Base-by-base conservation (phyloP, 1,140 invertebrate species). In the Rhagoletis pomonella region DNA sequence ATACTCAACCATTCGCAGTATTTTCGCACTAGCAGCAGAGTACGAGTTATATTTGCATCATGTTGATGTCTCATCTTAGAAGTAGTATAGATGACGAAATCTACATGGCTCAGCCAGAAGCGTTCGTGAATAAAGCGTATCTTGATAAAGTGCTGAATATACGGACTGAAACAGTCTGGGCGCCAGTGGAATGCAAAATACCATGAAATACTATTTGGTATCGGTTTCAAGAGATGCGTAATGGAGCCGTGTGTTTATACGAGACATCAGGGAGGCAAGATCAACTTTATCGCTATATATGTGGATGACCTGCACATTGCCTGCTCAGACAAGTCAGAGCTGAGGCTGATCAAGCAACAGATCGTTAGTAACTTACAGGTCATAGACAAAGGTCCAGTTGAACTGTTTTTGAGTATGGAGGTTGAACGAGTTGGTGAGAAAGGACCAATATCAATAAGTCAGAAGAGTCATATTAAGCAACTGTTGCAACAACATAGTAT, bases 11-110 rank as follows among this genome's bases (percentile, higher is more conserved):
- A 65, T 94, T 90, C 90, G 91, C 90, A 73, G 1, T 7, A 59
- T 59, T 59, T 59, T 59, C 58, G 58, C 91, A 44, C 6, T 91
- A 58, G 89, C 90, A 29, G 89, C 60, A 6, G 81, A 89, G 89
- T 89, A 55, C 91, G 93, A 29, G 29, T 29, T 29, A 29, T 29
- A 29, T 29, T 29, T 29, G 29, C 29, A 29, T 29, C 29, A 29
- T 29, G 89, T 93, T 87, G 93, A 94, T 89, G 90, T 91, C 1
- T 90, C 90, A 81, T 92, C 93, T 10, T 93, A 90, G 94, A 89
- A 93, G 93, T 47, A 88, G 90, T 42, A 89, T 93, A 60, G 88
- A 93, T 17, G 93, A 94, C 89, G 89, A 89, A 9, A 60, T 87
- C 3, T 89, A 81, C 44, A 89, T 89, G 89, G 29, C 50, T 3